Conservation (phyloP, 2,888 invertebrate genomes). For the Aleiodes testaceus region DNA sequence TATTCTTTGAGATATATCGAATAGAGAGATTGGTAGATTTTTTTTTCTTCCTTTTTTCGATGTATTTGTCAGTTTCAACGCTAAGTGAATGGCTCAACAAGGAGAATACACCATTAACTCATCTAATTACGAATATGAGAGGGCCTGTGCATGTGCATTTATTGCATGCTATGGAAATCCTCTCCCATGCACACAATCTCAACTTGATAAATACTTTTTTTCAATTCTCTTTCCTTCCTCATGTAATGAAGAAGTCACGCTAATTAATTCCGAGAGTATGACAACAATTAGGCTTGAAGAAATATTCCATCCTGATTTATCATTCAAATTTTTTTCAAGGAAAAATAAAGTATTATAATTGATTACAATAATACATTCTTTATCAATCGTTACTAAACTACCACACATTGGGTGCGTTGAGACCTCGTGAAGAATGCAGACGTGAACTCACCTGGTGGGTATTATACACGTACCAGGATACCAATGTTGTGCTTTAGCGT, state of each 20-base stretch:
- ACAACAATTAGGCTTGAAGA: slow-evolving; percentile 36
- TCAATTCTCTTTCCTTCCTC: slow-evolving; percentile 23
- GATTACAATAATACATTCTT: slow-evolving; percentile 34
- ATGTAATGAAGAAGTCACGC: slow-evolving; percentile 42
- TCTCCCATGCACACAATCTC: slow-evolving; percentile 10
- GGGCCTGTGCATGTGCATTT: background rate
- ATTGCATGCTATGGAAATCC: slow-evolving; percentile 41
- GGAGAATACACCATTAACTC: slow-evolving; percentile 34
- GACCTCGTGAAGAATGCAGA: slow-evolving; percentile 44
- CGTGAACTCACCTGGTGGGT: slow-evolving; percentile 40
- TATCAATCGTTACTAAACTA: slow-evolving; percentile 6
- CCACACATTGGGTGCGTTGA: slow-evolving; percentile 9
- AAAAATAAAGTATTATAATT: slow-evolving; percentile 12
- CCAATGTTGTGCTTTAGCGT: background rate
- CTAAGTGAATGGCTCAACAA: background rate
- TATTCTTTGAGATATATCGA: slow-evolving; percentile 5
- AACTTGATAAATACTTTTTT: slow-evolving; percentile 28
- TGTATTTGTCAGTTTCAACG: background rate
- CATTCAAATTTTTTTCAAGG: background rate
- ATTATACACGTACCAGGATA: slow-evolving; percentile 35
- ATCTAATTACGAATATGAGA: slow-evolving; percentile 39
- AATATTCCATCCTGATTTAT: background rate
- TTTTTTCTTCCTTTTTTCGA: background rate
- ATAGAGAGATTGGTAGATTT: background rate
- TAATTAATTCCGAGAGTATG: slow-evolving; percentile 39